Evolutionary conservation across 1,140 invertebrate genomes (phyloP), one percentile per base, ranked within the genome.

Genomic region (Belonocnema kinseyi): DNA sequence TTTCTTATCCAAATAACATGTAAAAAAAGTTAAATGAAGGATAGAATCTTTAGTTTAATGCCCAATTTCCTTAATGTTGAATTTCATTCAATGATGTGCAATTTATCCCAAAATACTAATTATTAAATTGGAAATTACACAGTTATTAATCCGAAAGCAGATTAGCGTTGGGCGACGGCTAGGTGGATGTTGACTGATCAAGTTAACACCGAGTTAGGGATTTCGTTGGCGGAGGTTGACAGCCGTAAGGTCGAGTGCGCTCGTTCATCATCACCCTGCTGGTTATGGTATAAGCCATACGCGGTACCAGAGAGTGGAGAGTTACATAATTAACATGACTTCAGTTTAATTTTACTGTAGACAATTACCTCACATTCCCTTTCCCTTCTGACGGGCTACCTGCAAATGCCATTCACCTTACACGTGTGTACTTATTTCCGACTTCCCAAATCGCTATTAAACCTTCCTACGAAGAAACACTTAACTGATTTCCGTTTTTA

Each of bases 281-380:
- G 79, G 76, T 81, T 80, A 81, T 80, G 78, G 77, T 82, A 82
- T 80, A 78, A 82, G 77, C 79, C 81, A 76, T 84, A 83, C 80
- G 82, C 81, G 80, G 54, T 76, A 82, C 83, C 80, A 81, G 80
- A 85, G 83, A 86, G 81, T 80, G 79, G 71, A 74, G 76, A 85
- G 74, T 88, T 90, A 84, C 86, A 89, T 91, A 90, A 91, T 91
- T 91, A 91, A 91, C 87, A 86, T 85, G 90, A 90, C 89, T 91
- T 90, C 88, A 88, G 88, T 90, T 91, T 91, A 91, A 91, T 90
- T 90, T 90, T 85, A 85, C 83, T 87, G 80, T 79, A 86, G 89
- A 88, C 87, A 87, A 90, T 91, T 90, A 88, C 84, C 84, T 80
- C 74, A 50, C 77, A 66, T 76, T 50, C 75, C 54, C 74, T 72